Base-by-base conservation (phyloP, 2,797 vertebrate genomes). In the Danio kyathit region DNA sequence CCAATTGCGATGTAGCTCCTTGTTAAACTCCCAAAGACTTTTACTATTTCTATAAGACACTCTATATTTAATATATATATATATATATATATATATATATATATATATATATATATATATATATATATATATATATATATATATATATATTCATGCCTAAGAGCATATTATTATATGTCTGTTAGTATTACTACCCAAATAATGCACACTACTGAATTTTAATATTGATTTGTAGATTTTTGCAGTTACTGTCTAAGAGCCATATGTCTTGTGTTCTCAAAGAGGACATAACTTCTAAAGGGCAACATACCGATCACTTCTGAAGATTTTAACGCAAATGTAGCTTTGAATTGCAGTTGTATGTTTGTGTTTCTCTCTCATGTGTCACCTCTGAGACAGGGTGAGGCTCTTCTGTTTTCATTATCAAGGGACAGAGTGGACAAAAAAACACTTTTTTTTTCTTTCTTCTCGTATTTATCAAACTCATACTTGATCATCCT, bases 11-110 rank as follows among this genome's bases (percentile, higher is more conserved):
- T 76, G 81, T 80, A 76, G 80, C 80, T 51, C 65, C 21, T 79
- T 65, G 19, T 78, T 64, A 78, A 64, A 60, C 65, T 82, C 71
- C 80, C 71, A 79, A 79, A 82, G 80, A 82, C 52, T 74, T 80
- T 61, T 46, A 54, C 61, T 70, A 74, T 66, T 72, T 74, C 14
- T 72, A 82, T 74, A 44, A 57, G 38, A 60, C 48, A 46, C 65
- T 61, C 9, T 52, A 51, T 71, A 75, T 57, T 65, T 48, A 56
- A 78, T 49, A 48, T 49, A 78, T 49, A 51, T 65, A 73, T n/a
- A 48, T 29, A 10, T 5, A 44, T 56, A 19, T 7, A 11, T 77
- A 56, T 52, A 65, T 64, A 52, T 8, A 80, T 21, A 40, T 69
- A 17, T 49, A 54, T 40, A 48, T 29, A 10, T 5, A 44, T 56